phyloP scores from a whole-genome alignment of 2,797 vertebrate genomes.

The Onychomys leucogaster region DNA sequence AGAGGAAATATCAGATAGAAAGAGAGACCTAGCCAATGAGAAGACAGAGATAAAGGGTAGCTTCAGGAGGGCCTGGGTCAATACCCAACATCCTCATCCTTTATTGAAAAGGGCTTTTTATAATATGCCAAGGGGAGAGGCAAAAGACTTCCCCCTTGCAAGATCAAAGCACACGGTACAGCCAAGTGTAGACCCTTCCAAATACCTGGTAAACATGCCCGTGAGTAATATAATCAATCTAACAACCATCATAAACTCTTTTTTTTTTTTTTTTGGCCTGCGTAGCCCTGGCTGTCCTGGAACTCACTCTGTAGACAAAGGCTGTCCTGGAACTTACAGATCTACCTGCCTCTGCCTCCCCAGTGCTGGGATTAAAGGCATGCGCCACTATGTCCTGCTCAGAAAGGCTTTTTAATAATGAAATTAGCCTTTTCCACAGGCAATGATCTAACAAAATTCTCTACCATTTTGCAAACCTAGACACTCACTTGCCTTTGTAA shows the following conservation, averaged over 20 bases:
- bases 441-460: conserved; percentile 31
- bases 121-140: too few relatives aligned
- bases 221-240: not conserved
- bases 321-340: not conserved
- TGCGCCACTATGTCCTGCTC: not conserved
- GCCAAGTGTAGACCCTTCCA: too few relatives aligned
- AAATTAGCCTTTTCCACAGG: conserved; percentile 26
- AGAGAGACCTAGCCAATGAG: too few relatives aligned
- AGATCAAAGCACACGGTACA: too few relatives aligned
- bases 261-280: too few relatives aligned
- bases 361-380: not conserved
- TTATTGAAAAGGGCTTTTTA: too few relatives aligned
- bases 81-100: too few relatives aligned
- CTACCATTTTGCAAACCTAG: conserved; percentile 25
- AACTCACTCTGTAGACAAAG: not conserved
- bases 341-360: not conserved
- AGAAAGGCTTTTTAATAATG: conserved; percentile 14
- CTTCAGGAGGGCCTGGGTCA: too few relatives aligned
- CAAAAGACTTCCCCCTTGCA: too few relatives aligned
- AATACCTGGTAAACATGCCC: too few relatives aligned
- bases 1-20: too few relatives aligned
- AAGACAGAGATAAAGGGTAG: too few relatives aligned
- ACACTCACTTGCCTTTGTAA: conserved; percentile 12
- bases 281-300: not conserved
- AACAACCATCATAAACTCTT: conserved; percentile 17